phyloP scores from a whole-genome alignment of 2,888 invertebrate species.

The Agelastica alni region DNA sequence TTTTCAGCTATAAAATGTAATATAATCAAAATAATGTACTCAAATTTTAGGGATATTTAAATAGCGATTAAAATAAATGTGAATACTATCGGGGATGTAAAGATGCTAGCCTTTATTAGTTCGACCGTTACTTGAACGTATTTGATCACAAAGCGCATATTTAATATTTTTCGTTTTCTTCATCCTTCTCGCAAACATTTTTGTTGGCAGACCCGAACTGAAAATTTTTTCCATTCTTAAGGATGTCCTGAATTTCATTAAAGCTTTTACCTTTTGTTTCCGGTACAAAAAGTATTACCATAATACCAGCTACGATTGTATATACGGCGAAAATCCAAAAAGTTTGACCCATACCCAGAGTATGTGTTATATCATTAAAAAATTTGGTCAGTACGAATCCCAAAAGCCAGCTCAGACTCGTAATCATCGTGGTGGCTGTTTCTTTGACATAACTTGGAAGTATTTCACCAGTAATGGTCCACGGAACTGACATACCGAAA shows the following conservation, averaged over 20 bases:
- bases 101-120: too few relatives aligned
- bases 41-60: too few relatives aligned
- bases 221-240: constrained; percentile 9
- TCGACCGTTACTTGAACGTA: too few relatives aligned
- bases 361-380: constrained; percentile 62
- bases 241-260: constrained; percentile 76
- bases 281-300: constrained; percentile 63
- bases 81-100: too few relatives aligned
- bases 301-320: constrained; percentile 61
- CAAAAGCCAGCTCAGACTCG: constrained; percentile 73
- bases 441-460: constrained; percentile 78
- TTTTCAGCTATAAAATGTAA: too few relatives aligned
- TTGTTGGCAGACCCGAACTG: constrained; percentile 3
- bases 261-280: constrained; percentile 90
- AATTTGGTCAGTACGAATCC: constrained; percentile 75
- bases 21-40: too few relatives aligned
- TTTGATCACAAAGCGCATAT: too few relatives aligned
- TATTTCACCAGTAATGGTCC: constrained; percentile 79
- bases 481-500: constrained; percentile 72
- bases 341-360: constrained; percentile 65
- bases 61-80: too few relatives aligned
- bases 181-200: neutral
- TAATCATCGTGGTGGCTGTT: constrained; percentile 72
- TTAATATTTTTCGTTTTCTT: neutral
- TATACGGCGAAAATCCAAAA: constrained; percentile 73